A percentile compares a stretch with the other conserved stretches of the same genome.
Conservation (phyloP, 2,797 vertebrate species). For the Etheostoma perlongum region DNA sequence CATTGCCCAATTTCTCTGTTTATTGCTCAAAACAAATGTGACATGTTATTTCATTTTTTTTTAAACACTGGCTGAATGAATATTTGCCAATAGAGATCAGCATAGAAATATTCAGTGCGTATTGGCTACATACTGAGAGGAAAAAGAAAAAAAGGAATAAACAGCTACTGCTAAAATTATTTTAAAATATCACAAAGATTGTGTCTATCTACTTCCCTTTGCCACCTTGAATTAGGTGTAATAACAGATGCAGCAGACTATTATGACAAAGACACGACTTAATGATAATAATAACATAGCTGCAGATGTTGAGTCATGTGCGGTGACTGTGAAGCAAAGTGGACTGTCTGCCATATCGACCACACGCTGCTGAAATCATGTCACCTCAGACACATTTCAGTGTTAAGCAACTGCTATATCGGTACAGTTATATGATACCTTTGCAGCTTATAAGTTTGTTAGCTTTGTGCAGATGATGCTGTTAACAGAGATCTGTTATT, state of each 20-base stretch:
- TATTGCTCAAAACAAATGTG: neutral
- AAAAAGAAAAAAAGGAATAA: neutral
- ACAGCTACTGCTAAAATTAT: neutral
- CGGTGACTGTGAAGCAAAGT: constrained; percentile 44
- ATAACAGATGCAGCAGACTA: constrained; percentile 7
- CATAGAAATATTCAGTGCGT: neutral
- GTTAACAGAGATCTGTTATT: no score
- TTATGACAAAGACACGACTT: constrained; percentile 26
- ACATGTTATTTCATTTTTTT: neutral
- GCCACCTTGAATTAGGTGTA: constrained; percentile 5
- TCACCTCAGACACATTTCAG: neutral
- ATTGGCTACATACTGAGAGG: neutral
- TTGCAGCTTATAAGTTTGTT: neutral
- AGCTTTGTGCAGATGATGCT: neutral
- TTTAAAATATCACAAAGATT: neutral
- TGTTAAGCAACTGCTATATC: neutral
- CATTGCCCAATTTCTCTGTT: neutral
- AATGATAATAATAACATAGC: constrained; percentile 70
- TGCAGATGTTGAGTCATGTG: constrained; percentile 47
- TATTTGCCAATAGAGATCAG: no score
- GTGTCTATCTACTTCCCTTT: neutral
- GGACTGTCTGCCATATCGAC: constrained; percentile 33
- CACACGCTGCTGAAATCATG: constrained; percentile 27
- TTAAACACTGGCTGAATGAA: neutral
- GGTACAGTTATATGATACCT: neutral